phyloP scores from a whole-genome alignment of 2,888 invertebrate genomes.

The Brenthis ino region DNA sequence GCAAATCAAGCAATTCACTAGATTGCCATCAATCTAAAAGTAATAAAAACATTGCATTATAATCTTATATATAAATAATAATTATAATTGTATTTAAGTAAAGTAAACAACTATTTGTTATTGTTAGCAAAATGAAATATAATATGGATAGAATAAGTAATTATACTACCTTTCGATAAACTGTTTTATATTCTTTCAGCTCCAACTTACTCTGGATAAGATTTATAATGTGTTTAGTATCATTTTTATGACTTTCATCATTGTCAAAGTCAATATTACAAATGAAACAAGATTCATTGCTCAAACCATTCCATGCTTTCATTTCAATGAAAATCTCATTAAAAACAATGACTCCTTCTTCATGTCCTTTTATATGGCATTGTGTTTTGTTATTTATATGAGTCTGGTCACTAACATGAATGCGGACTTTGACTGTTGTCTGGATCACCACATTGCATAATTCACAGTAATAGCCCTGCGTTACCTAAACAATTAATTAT shows the following conservation, averaged over 20 bases:
- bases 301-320: constrained; percentile 58
- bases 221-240: constrained; percentile 51
- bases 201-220: constrained; percentile 52
- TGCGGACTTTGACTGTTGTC: constrained; percentile 49
- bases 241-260: constrained; percentile 47
- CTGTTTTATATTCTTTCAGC: constrained; percentile 44
- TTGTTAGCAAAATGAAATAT: neutral
- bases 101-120: neutral
- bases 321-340: constrained; percentile 50
- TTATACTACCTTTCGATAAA: constrained; percentile 53
- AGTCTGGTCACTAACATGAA: constrained; percentile 50
- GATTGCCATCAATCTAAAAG: constrained; percentile 52
- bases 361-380: constrained; percentile 42
- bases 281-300: constrained; percentile 51
- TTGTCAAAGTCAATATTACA: constrained; percentile 55
- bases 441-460: constrained; percentile 54
- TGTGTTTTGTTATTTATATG: constrained; percentile 50
- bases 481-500: constrained; percentile 49
- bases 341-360: constrained; percentile 47
- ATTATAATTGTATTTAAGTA: neutral
- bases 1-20: constrained; percentile 56
- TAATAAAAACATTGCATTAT: constrained; percentile 31
- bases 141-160: neutral
- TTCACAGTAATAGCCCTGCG: constrained; percentile 59
- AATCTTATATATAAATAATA: constrained; percentile 35